Percentiles rank a stretch among this genome's conserved stretches.
These are phyloP conservation scores for Temnopleurus reevesii DNA, from an alignment of 53 echinoderm and acorn worm species.

Conservation along the genomic window DNA sequence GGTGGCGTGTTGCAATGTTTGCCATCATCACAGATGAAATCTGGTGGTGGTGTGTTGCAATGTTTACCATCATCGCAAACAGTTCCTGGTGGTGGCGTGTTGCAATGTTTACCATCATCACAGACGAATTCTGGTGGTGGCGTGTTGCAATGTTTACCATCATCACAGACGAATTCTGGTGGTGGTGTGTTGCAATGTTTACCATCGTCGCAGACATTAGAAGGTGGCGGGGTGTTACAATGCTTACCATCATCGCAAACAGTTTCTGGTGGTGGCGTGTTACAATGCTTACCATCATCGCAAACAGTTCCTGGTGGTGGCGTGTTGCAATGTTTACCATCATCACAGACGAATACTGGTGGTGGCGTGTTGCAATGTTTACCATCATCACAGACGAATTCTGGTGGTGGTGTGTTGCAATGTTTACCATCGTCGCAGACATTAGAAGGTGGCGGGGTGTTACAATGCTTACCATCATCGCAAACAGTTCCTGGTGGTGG, in stretches of 20 bases:
- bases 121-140: neutral
- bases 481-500: conserved; percentile 71
- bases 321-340: neutral
- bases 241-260: conserved; percentile 77
- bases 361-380: conserved; percentile 66
- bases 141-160: neutral
- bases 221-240: conserved; percentile 68
- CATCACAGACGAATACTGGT: conserved; percentile 6
- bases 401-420: conserved; percentile 88
- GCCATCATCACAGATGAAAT: conserved; percentile 69
- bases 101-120: neutral
- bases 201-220: conserved; percentile 71
- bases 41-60: conserved; percentile 86
- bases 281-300: neutral
- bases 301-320: neutral
- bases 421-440: conserved; percentile 70
- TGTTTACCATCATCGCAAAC: conserved; percentile 18
- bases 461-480: conserved; percentile 60
- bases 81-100: conserved; percentile 54
- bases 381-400: conserved; percentile 53
- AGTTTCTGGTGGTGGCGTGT: neutral
- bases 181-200: conserved; percentile 83
- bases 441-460: conserved; percentile 60
- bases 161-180: conserved; percentile 21
- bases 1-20: conserved; percentile 85